Evolutionary conservation across 2,888 invertebrate species (phyloP).

Genomic region (Microctonus brassicae): DNA sequence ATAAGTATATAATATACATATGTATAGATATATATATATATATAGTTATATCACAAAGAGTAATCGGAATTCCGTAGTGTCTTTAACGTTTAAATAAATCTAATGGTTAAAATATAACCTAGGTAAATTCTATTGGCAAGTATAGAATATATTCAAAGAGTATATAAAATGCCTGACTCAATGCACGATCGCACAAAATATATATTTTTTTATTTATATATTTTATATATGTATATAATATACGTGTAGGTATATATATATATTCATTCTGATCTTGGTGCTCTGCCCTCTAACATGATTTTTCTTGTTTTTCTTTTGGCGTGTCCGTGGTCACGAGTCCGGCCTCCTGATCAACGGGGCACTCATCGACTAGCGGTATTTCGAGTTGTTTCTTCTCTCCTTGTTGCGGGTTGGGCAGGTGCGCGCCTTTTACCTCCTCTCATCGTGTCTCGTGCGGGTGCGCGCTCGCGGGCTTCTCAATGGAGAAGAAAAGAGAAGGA

Average conservation of each 20-base stretch:
- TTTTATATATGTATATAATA: neutral
- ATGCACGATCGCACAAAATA: conserved; percentile 15
- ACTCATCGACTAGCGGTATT: conserved; percentile 47
- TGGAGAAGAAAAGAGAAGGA: conserved; percentile 42
- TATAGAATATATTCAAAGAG: neutral
- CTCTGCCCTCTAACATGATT: conserved; percentile 31
- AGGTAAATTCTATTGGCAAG: neutral
- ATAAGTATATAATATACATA: no score
- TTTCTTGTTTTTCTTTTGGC: conserved; percentile 29
- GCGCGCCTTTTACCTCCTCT: conserved; percentile 39
- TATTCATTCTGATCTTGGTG: conserved; percentile 3
- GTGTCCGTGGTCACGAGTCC: conserved; percentile 39
- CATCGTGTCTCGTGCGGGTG: conserved; percentile 48
- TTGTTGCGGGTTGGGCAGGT: conserved; percentile 56
- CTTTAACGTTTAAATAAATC: neutral
- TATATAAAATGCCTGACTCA: neutral
- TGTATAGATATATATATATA: neutral
- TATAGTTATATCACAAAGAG: neutral
- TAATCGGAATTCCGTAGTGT: conserved; percentile 20
- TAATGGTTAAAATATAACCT: neutral
- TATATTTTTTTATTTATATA: conserved; percentile 3
- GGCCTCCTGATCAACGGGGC: conserved; percentile 29
- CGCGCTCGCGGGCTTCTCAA: conserved; percentile 46
- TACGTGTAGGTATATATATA: neutral
- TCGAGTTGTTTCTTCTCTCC: conserved; percentile 45